These are phyloP conservation scores for Dromiciops gliroides DNA, from an alignment of 2,113 vertebrate species.

Conservation along the genomic window DNA sequence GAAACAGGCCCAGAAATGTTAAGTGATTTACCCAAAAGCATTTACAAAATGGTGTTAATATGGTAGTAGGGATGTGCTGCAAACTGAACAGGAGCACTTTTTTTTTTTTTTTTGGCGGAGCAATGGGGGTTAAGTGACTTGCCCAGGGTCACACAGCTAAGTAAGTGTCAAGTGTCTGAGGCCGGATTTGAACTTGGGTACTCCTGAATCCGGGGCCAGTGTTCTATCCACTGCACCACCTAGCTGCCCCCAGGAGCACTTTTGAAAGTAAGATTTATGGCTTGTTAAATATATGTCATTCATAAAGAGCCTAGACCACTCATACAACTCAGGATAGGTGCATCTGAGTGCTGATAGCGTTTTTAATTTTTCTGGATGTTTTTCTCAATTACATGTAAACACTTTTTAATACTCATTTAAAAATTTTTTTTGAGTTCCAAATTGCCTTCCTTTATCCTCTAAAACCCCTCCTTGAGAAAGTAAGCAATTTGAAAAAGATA, in stretches of 20 bases:
- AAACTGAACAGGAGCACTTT: neutral
- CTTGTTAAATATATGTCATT: neutral
- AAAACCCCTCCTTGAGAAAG: neutral
- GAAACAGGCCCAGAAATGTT: neutral
- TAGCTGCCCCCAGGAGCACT: neutral
- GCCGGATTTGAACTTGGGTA: no score
- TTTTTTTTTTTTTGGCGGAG: no score
- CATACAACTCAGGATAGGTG: neutral
- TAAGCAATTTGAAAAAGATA: neutral
- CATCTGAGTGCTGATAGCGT: neutral
- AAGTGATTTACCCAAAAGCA: neutral
- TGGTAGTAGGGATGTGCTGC: neutral
- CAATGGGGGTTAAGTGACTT: no score
- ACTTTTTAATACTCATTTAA: neutral
- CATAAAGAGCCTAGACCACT: constrained; percentile 41
- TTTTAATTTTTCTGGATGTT: neutral
- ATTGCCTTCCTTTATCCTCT: neutral
- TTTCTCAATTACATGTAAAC: neutral
- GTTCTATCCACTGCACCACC: no score
- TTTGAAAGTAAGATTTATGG: neutral
- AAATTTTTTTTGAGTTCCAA: neutral
- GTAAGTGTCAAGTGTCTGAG: no score
- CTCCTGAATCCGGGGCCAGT: no score
- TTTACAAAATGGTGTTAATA: neutral
- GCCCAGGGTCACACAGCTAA: no score